phyloP scores from a whole-genome alignment of 2,888 invertebrate genomes.

The Hylaea fasciaria region DNA sequence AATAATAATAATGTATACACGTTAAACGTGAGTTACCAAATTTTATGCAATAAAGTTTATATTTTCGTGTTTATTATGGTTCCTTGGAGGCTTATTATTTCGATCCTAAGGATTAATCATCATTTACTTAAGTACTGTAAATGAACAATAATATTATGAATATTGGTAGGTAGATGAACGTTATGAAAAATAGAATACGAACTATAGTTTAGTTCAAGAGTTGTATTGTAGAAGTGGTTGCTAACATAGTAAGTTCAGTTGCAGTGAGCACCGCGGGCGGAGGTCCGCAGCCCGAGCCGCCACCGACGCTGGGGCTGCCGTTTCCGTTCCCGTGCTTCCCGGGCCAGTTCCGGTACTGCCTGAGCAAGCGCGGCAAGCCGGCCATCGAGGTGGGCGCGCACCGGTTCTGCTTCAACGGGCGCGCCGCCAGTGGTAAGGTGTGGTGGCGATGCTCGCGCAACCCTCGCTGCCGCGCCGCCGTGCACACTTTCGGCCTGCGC shows the following conservation, averaged over 20 bases:
- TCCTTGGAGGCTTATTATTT: too few relatives aligned
- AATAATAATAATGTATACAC: not conserved
- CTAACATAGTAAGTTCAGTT: constrained; percentile 66
- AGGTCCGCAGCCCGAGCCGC: constrained; percentile 54
- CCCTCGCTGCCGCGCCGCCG: constrained; percentile 79
- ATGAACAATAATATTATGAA: not conserved
- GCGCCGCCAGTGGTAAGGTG: constrained; percentile 80
- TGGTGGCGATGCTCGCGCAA: constrained; percentile 82
- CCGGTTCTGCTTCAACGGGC: constrained; percentile 80
- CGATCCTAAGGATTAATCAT: not conserved
- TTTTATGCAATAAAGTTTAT: too few relatives aligned
- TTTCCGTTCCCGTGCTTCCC: constrained; percentile 81
- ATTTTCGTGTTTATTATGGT: too few relatives aligned
- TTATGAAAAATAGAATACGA: not conserved
- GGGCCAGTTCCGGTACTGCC: constrained; percentile 79
- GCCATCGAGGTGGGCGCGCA: constrained; percentile 81
- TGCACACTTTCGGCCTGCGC: constrained; percentile 78
- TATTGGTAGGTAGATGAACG: not conserved
- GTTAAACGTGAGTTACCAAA: not conserved
- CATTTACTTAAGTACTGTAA: not conserved
- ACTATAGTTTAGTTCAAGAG: not conserved
- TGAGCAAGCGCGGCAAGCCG: constrained; percentile 80
- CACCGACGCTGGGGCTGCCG: constrained; percentile 76
- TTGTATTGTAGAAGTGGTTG: constrained; percentile 32
- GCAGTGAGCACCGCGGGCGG: constrained; percentile 58